Base-by-base conservation (phyloP, 2,113 vertebrate species). In the Peromyscus polionotus region DNA sequence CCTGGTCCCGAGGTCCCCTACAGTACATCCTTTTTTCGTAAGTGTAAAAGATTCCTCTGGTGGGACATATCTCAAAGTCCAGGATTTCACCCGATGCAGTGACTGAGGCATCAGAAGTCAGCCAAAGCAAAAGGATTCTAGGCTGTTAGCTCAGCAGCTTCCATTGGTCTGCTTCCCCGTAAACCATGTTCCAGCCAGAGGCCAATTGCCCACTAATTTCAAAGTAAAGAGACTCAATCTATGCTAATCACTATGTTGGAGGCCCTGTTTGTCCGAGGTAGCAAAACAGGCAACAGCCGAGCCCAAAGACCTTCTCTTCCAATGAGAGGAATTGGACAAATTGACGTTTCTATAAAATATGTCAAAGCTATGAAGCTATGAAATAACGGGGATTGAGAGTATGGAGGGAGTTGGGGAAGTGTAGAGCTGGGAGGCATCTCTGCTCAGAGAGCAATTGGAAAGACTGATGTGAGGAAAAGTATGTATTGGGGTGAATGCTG, bases 391-490 rank as follows among this genome's bases (percentile, higher is more conserved):
- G 26, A 57, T 0, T 5, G 54, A 80, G 33, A 33, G 17, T 1
- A 0, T 14, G 19, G 22, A 63, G 61, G 45, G 79, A 16, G 24
- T 0, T 19, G 24, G 14, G 17, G 75, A n/a, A 31, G 39, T 9
- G 31, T 11, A 31, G 0, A 19, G 7, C 24, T 4, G 24, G 51
- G 31, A 73, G 85, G 26, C 11, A 2, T 31, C 68, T 65, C 91
- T 42, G 9, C 59, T 72, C 13, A 0, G 17, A 22, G 20, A 31
- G 24, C 26, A 3, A 65, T 39, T n/a, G 57, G 1, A 2, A 54
- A 90, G 59, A 61, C 1, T 26, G 7, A 61, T 57, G 9, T 20
- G 12, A 88, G 13, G 28, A 61, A 39, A 26, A 19, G 20, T 16
- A 51, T 67, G 9, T 67, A 26, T 33, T n/a, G 72, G 75, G 36